phyloP scores from a whole-genome alignment of 2,113 vertebrate genomes.

The Mionectes macconnelli region DNA sequence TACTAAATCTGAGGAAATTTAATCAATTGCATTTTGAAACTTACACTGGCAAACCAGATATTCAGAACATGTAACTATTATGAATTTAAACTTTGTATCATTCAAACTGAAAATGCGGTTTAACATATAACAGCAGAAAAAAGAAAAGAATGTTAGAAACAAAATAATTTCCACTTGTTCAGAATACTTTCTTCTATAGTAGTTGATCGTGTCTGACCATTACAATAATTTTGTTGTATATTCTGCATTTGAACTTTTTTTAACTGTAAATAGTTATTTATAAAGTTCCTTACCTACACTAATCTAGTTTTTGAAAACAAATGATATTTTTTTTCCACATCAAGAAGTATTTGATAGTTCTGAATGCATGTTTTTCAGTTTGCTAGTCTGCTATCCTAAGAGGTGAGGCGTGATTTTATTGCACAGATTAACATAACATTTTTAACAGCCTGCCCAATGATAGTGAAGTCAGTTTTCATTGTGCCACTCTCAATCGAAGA shows the following conservation, averaged over 20 bases:
- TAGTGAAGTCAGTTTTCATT: not conserved
- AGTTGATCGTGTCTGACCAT: not conserved
- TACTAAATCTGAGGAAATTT: not conserved
- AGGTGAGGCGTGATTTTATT: not conserved
- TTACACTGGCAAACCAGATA: not conserved
- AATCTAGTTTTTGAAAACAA: not conserved
- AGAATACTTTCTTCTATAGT: not conserved
- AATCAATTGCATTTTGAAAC: not conserved
- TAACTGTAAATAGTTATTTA: not conserved
- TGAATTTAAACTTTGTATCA: not conserved
- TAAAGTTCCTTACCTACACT: not conserved
- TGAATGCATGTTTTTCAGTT: not conserved
- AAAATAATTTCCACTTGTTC: not conserved
- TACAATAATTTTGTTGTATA: not conserved
- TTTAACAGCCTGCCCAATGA: accelerated
- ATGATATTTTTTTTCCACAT: not conserved
- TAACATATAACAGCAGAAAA: not conserved
- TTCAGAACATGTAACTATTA: not conserved
- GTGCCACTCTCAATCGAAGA: accelerated
- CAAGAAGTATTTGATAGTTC: not conserved
- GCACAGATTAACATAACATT: not conserved
- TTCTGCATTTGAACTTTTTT: not conserved
- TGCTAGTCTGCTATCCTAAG: not conserved
- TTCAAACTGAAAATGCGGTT: not conserved
- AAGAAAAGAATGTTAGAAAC: not conserved